These are phyloP conservation scores for Chaetops frenatus DNA, from an alignment of 2,113 vertebrate genomes.

Conservation along the genomic window DNA sequence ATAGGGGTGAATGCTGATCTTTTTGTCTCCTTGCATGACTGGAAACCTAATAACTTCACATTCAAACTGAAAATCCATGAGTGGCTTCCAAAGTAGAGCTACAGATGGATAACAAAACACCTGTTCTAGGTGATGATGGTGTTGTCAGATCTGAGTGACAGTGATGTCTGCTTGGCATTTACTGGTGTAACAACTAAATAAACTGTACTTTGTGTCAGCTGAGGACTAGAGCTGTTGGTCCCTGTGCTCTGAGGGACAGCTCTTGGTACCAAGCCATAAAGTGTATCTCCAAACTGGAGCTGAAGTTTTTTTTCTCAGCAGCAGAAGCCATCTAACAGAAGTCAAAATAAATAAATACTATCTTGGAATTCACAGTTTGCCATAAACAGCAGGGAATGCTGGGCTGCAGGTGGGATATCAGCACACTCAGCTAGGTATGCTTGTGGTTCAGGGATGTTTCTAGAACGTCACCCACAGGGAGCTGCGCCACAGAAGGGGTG, in stretches of 20 bases:
- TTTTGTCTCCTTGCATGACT: not conserved
- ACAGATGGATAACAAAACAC: fast-evolving
- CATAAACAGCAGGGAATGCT: not conserved
- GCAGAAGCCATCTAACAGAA: not conserved
- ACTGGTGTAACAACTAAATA: not conserved
- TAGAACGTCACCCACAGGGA: not conserved
- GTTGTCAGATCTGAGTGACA: not conserved
- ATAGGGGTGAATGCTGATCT: not conserved
- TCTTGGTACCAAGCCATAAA: not conserved
- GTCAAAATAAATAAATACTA: not conserved
- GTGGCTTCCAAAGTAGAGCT: not conserved
- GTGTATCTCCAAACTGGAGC: not conserved
- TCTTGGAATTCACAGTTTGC: not conserved
- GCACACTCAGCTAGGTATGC: not conserved
- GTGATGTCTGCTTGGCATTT: not conserved
- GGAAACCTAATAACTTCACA: not conserved
- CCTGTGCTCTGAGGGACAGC: not conserved
- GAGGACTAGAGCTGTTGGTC: fast-evolving
- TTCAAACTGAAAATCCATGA: not conserved
- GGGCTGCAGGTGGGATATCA: not conserved
- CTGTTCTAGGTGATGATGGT: not conserved
- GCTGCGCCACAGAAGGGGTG: not conserved
- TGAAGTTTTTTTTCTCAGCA: not conserved
- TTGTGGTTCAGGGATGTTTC: fast-evolving
- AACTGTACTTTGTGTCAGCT: not conserved